phyloP scores from a whole-genome alignment of 2,888 invertebrate genomes.

The Brachylomia viminalis region DNA sequence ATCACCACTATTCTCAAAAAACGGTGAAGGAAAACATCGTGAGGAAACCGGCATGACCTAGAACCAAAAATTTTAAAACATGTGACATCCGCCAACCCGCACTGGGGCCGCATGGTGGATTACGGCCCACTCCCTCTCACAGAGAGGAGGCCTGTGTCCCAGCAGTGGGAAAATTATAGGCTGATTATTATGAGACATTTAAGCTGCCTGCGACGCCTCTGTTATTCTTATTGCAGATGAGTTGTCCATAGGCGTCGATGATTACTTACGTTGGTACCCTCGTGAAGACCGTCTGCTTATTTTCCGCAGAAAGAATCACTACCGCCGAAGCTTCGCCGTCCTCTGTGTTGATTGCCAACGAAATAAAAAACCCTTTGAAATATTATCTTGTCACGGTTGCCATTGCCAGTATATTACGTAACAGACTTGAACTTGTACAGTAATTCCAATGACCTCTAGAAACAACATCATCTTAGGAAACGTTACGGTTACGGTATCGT shows the following conservation, averaged over 20 bases:
- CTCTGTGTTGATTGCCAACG: background rate
- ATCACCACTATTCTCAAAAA: too few species aligned
- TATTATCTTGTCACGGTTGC: constrained; percentile 11
- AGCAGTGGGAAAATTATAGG: too few species aligned
- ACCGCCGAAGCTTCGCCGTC: background rate
- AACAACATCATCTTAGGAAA: constrained; percentile 2
- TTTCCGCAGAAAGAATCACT: background rate
- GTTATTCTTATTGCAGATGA: too few species aligned
- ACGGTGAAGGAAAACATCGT: too few species aligned
- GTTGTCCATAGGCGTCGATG: too few species aligned
- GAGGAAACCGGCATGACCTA: too few species aligned
- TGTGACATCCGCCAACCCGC: too few species aligned
- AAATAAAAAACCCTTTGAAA: background rate
- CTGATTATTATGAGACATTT: too few species aligned
- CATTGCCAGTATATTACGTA: background rate
- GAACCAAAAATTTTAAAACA: too few species aligned
- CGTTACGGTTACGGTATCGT: background rate
- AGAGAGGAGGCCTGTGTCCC: too few species aligned
- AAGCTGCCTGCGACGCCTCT: background rate
- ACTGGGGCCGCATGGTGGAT: too few species aligned
- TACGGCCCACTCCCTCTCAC: too few species aligned
- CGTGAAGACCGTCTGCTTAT: background rate
- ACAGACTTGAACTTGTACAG: constrained; percentile 12
- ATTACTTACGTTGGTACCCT: background rate
- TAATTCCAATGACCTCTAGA: constrained; percentile 9